These are phyloP conservation scores for Monarcha castaneiventris DNA, from an alignment of 2,113 vertebrate genomes.

Conservation along the genomic window DNA sequence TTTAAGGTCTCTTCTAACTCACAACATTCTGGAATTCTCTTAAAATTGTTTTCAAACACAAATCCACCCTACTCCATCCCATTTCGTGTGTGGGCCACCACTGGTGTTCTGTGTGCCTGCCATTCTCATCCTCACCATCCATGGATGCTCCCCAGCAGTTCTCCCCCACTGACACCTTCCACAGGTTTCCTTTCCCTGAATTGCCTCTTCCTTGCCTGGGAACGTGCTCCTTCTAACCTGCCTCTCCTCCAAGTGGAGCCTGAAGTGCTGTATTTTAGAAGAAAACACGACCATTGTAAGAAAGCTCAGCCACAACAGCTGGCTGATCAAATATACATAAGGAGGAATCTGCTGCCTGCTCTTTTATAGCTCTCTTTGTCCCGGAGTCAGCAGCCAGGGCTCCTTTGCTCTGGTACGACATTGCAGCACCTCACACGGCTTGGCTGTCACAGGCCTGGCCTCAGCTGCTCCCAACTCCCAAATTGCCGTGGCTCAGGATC, in stretches of 20 bases:
- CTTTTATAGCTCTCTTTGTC: not conserved
- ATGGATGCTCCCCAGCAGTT: not conserved
- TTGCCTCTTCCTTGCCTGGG: not conserved
- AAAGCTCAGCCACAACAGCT: not conserved
- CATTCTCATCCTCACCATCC: not conserved
- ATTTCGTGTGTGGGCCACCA: accelerated
- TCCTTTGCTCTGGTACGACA: not conserved
- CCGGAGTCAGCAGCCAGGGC: not conserved
- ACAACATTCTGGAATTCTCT: not conserved
- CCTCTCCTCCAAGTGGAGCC: not conserved
- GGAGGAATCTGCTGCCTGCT: not conserved
- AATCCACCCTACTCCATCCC: too few species aligned
- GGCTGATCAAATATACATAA: constrained; percentile 41
- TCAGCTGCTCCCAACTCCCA: not conserved
- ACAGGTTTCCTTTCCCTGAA: not conserved
- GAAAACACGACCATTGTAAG: not conserved
- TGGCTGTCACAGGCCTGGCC: not conserved
- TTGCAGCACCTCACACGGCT: not conserved
- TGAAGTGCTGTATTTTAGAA: not conserved
- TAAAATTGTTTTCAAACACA: not conserved
- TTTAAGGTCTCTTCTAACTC: not conserved
- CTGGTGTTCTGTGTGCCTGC: not conserved
- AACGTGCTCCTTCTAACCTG: not conserved
- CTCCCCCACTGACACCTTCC: not conserved
- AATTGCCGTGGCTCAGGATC: not conserved